phyloP scores from a whole-genome alignment of 2,797 vertebrate species.

The Tragopan temminckii region DNA sequence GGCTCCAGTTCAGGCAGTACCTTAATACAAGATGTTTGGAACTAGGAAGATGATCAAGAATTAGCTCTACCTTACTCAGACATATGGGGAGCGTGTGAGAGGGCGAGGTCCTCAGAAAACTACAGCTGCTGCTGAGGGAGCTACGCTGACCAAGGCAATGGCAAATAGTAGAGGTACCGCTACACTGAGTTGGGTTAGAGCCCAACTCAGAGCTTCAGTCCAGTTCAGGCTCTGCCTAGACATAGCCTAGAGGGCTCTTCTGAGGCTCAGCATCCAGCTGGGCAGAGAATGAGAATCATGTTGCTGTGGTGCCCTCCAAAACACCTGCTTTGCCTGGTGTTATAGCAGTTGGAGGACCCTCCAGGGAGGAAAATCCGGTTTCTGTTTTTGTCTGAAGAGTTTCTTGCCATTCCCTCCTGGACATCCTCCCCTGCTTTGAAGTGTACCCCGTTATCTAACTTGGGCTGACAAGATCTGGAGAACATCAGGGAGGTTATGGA shows the following conservation, averaged over 20 bases:
- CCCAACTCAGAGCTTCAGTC: neutral
- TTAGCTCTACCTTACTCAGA: neutral
- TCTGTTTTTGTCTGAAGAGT: neutral
- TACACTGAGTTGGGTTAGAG: neutral
- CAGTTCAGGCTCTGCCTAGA: neutral
- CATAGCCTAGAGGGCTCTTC: neutral
- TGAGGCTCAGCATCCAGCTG: neutral
- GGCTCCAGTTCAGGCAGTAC: neutral
- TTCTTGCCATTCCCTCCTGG: neutral
- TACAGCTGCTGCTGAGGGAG: neutral
- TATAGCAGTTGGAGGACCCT: neutral
- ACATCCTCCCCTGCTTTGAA: neutral
- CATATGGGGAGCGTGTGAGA: neutral
- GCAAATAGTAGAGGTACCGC: neutral
- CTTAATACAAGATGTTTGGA: neutral
- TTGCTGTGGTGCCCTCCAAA: fast-evolving
- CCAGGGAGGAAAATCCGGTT: neutral
- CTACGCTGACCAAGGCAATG: neutral
- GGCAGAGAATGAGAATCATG: neutral
- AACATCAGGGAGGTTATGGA: neutral
- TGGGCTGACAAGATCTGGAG: neutral
- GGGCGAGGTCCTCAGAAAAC: neutral
- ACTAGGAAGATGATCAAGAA: neutral
- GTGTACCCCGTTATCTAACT: neutral
- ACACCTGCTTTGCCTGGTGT: neutral